Base-by-base conservation (phyloP, 2,888 invertebrate genomes). In the Cryptus viduatorius region DNA sequence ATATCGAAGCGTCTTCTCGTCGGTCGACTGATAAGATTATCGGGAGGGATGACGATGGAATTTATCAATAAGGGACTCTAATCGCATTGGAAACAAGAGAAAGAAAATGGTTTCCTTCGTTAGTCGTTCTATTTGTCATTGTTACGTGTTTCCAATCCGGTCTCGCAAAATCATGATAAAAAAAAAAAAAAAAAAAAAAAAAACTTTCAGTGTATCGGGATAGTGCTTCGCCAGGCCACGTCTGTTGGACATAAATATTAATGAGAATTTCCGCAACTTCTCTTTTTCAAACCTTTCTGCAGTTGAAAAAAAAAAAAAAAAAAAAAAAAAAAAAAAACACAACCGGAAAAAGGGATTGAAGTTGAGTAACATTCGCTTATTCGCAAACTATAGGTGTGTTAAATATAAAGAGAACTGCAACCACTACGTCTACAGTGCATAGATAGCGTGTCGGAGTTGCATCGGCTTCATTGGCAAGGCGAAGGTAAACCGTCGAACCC, bases 401-500 rank as follows among this genome's bases (percentile, higher is more conserved):
- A 5, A 12, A 31, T 14, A 24, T 29, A 59, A 31, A 59, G 59
- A 24, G 29, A 59, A 14, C 59, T 12, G 8, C 37, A 14, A 29
- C 59, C 31, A 29, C 29, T 31, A 29, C 59, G 59, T 59, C 24
- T 16, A 3, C 59, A 4, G 29, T 29, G 29, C 14, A 59, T 8
- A 59, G 59, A 59, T 59, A 59, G 59, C 59, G 29, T 48, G 31
- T 31, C 14, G 29, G 24, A 59, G 24, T 24, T 31, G 24, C 12
- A 19, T 24, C 16, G 3, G 29, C 59, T 59, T 59, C 59, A 59
- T 59, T 59, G 59, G 59, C 59, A 59, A 59, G 59, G 59, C 59
- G 8, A 59, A 59, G 29, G 59, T 29, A 14, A 14, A 59, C 14
- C 12, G 29, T 19, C 5, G 14, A 24, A 29, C 29, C 29, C 59